A percentile compares a stretch with the other conserved stretches of the same genome.
Conservation (phyloP, 2,797 vertebrate genomes). For the Malurus leucopterus region DNA sequence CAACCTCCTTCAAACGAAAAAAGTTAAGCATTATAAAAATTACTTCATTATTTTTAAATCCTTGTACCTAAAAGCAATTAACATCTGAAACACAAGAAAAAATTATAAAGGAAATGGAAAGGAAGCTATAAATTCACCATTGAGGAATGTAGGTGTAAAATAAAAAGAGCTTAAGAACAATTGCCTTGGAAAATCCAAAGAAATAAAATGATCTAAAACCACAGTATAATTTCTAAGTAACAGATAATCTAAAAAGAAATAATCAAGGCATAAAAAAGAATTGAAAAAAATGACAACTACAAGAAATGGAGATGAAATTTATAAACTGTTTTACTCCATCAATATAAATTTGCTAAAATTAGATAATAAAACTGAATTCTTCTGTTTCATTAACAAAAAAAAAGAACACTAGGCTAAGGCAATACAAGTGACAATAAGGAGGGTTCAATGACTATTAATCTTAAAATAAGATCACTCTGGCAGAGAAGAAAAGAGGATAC, state of each 20-base stretch:
- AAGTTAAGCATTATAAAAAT: not conserved
- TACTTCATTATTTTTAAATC: not conserved
- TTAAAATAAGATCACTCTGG: not conserved
- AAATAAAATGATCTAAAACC: not conserved
- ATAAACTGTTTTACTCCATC: not conserved
- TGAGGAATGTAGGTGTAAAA: slow-evolving; percentile 20
- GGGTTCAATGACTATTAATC: not conserved
- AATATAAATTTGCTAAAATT: not conserved
- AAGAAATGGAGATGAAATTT: not conserved
- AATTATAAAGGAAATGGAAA: slow-evolving; percentile 30
- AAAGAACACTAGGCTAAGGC: not conserved
- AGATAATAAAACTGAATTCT: not conserved
- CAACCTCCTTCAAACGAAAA: not conserved
- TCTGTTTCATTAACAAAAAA: not conserved
- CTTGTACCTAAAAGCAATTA: not conserved
- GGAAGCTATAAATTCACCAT: slow-evolving; percentile 19
- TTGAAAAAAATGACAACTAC: not conserved
- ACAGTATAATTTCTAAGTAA: not conserved
- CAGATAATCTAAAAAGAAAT: not conserved
- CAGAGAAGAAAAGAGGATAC: not conserved
- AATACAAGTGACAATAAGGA: not conserved
- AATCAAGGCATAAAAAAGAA: not conserved
- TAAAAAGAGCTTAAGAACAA: slow-evolving; percentile 1
- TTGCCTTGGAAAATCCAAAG: not conserved
- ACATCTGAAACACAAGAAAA: slow-evolving; percentile 6